phyloP scores from a whole-genome alignment of 2,888 invertebrate species.

The Patella pellucida region DNA sequence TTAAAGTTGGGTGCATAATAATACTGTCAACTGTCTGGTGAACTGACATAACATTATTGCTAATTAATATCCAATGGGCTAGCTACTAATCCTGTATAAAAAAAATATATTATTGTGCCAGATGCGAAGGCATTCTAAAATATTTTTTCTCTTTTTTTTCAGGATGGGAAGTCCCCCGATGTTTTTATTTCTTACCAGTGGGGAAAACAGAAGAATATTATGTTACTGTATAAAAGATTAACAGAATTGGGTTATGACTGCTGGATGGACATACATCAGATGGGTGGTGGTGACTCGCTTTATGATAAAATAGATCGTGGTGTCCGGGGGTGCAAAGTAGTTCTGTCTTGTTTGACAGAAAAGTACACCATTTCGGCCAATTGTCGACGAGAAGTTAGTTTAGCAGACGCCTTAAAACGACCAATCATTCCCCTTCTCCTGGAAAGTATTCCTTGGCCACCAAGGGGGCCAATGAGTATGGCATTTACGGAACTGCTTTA shows the following conservation, averaged over 20 bases:
- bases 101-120: too few relatives aligned
- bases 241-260: constrained; percentile 51
- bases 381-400: constrained; percentile 58
- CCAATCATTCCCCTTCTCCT: constrained; percentile 60
- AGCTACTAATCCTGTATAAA: too few relatives aligned
- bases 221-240: constrained; percentile 52
- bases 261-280: constrained; percentile 67
- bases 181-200: constrained; percentile 67
- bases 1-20: too few relatives aligned
- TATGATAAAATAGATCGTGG: constrained; percentile 65
- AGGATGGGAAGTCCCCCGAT: constrained; percentile 27
- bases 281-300: constrained; percentile 67
- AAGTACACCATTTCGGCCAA: constrained; percentile 58
- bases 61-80: too few relatives aligned
- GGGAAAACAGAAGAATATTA: constrained; percentile 61
- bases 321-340: constrained; percentile 47
- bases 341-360: constrained; percentile 50
- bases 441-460: constrained; percentile 59
- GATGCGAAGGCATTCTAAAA: too few relatives aligned
- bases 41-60: too few relatives aligned
- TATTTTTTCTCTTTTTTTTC: constrained; percentile 9
- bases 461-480: constrained; percentile 62
- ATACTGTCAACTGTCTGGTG: too few relatives aligned
- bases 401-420: constrained; percentile 58
- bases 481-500: constrained; percentile 54